Evolutionary conservation across 2,797 vertebrate genomes (phyloP).

Genomic region (Menidia menidia): DNA sequence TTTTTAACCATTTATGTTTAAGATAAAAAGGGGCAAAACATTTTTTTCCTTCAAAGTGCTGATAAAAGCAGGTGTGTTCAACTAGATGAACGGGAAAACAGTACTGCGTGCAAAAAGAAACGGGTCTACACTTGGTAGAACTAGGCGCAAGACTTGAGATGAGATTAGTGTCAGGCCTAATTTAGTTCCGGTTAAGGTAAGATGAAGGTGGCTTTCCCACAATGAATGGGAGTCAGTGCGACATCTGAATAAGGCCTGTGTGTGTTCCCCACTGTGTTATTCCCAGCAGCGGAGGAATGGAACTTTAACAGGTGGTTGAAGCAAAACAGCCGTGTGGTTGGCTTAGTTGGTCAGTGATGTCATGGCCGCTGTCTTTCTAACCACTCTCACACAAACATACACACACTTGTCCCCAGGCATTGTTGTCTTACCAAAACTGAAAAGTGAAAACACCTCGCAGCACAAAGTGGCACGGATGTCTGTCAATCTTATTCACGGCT

Average conservation of each 20-base stretch:
- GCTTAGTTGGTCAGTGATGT: conserved; percentile 61
- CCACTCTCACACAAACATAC: conserved; percentile 10
- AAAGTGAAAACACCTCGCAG: conserved; percentile 11
- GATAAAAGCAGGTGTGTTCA: conserved; percentile 34
- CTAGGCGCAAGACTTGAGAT: not conserved
- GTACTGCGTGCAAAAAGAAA: not conserved
- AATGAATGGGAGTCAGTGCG: not conserved
- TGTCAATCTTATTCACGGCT: conserved; percentile 2
- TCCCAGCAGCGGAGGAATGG: conserved; percentile 40
- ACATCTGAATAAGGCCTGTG: conserved; percentile 1
- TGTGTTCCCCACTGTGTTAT: conserved; percentile 23
- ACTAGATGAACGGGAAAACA: not conserved
- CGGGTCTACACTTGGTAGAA: not conserved
- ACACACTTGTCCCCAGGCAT: conserved; percentile 19
- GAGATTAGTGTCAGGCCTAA: not conserved
- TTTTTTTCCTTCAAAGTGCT: conserved; percentile 11
- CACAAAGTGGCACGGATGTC: not conserved
- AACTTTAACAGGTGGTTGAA: conserved; percentile 73
- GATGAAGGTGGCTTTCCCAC: not conserved
- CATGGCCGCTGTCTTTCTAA: conserved; percentile 52
- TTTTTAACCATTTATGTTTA: not conserved
- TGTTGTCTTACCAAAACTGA: conserved; percentile 22
- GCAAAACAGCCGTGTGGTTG: conserved; percentile 63
- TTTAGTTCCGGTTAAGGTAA: not conserved
- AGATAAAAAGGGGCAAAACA: not conserved